A percentile compares a stretch with the other conserved stretches of the same genome.
Conservation (phyloP, 2,797 vertebrate genomes). For the Coracias cyanogaster region DNA sequence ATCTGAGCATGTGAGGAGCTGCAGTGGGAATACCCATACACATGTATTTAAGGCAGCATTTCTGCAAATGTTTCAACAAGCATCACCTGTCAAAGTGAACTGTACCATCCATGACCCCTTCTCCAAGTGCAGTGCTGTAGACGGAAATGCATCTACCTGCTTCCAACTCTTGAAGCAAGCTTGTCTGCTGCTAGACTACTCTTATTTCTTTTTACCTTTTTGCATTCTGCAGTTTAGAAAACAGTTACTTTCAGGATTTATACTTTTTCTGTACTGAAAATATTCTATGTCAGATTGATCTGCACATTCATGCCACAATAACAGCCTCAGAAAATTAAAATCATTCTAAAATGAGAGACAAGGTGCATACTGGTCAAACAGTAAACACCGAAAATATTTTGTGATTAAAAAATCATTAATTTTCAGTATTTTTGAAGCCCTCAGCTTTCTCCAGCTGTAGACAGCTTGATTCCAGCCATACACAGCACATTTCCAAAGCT, state of each 20-base stretch:
- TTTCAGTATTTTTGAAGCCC: not conserved
- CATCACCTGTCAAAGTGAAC: not conserved
- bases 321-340: not conserved
- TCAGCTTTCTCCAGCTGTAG: not conserved
- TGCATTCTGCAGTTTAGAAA: not conserved
- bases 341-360: not conserved
- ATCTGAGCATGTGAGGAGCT: rapidly evolving
- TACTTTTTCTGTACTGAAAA: not conserved
- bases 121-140: not conserved
- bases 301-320: not conserved
- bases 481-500: not conserved
- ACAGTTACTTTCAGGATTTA: not conserved
- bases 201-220: not conserved
- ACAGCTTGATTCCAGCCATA: not conserved
- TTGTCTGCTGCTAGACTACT: not conserved
- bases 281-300: not conserved
- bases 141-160: rapidly evolving
- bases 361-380: not conserved
- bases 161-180: not conserved
- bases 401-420: not conserved
- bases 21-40: not conserved
- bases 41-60: not conserved
- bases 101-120: not conserved
- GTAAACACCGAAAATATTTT: not conserved
- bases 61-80: not conserved